These are phyloP conservation scores for Zygogramma bicolorata DNA, from an alignment of 2,888 invertebrate species.

Conservation along the genomic window DNA sequence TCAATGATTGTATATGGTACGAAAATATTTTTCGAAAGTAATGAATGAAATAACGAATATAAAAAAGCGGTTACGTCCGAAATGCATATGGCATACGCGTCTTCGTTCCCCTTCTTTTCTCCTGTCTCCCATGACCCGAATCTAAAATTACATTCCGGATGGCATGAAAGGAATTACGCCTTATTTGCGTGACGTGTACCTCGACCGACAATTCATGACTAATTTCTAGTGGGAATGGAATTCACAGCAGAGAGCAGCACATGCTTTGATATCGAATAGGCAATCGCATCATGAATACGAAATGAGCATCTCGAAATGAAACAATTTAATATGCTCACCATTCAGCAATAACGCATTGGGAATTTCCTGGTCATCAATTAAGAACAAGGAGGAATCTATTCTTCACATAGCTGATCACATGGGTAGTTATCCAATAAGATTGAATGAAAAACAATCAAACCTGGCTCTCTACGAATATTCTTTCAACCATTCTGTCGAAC, in stretches of 20 bases:
- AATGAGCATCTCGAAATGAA: slow-evolving; percentile 39
- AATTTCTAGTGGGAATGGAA: slow-evolving; percentile 29
- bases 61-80: slow-evolving; percentile 23
- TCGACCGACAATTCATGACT: slow-evolving; percentile 20
- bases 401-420: no score
- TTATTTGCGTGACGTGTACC: slow-evolving; percentile 25
- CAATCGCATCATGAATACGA: slow-evolving; percentile 34
- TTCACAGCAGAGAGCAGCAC: slow-evolving; percentile 20
- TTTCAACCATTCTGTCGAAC: no score
- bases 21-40: slow-evolving; percentile 11
- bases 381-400: no score
- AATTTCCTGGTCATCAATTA: slow-evolving; percentile 39
- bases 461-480: no score
- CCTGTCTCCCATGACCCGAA: slow-evolving; percentile 30
- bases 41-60: slow-evolving; percentile 34
- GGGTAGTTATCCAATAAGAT: no score
- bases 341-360: slow-evolving; percentile 38
- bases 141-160: slow-evolving; percentile 29
- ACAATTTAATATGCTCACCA: slow-evolving; percentile 47
- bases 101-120: background rate
- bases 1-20: no score
- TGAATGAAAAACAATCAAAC: no score
- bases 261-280: slow-evolving; percentile 40
- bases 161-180: slow-evolving; percentile 24
- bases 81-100: slow-evolving; percentile 30